Percentiles rank a stretch among this genome's conserved stretches.
Conservation (phyloP, 92 coral and sea anemone species). For the Siderastrea siderea region DNA sequence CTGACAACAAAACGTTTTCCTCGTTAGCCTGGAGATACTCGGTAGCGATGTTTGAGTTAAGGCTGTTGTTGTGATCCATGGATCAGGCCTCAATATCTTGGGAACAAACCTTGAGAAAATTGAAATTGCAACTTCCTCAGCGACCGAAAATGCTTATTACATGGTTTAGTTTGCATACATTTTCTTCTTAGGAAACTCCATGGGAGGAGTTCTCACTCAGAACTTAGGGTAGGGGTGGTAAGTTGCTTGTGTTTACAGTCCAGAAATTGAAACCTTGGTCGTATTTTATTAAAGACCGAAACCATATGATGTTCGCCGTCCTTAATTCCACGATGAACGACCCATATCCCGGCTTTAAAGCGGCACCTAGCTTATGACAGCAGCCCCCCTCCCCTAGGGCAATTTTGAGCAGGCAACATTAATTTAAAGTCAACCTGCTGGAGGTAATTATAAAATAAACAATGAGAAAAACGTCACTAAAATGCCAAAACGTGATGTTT, state of each 20-base stretch:
- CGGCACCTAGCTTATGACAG: background rate
- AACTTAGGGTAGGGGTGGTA: too few relatives aligned
- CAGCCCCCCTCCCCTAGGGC: background rate
- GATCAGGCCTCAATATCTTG: background rate
- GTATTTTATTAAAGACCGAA: too few relatives aligned
- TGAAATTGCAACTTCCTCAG: background rate
- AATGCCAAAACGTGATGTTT: background rate
- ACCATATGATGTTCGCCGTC: too few relatives aligned
- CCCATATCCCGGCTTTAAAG: background rate
- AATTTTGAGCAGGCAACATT: background rate
- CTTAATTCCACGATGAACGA: too few relatives aligned
- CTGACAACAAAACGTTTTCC: background rate
- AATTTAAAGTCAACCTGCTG: background rate
- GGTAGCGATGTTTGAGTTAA: background rate
- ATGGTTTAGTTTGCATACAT: too few relatives aligned
- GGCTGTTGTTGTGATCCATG: background rate
- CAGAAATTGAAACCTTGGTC: too few relatives aligned
- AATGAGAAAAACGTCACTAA: background rate
- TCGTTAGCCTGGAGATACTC: background rate
- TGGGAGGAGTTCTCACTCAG: too few relatives aligned
- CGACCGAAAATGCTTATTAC: too few relatives aligned
- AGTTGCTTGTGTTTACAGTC: too few relatives aligned
- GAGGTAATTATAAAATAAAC: background rate
- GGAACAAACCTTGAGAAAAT: background rate
- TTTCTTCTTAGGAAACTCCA: too few relatives aligned